Evolutionary conservation across 2,113 vertebrate genomes (phyloP).

Genomic region (Nibea albiflora): DNA sequence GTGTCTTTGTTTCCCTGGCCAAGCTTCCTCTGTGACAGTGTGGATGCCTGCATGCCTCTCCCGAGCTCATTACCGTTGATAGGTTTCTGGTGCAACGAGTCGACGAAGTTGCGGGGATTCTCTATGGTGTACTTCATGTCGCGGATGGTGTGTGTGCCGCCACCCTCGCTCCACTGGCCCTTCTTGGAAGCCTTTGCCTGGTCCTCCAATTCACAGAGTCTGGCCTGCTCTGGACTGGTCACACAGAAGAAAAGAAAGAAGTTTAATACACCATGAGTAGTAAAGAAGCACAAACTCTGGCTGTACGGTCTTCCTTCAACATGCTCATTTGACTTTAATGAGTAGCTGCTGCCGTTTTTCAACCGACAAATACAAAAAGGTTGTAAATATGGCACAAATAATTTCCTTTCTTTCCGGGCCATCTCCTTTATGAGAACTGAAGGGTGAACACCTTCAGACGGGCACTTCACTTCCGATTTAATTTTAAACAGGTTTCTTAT

Average conservation of each 20-base stretch:
- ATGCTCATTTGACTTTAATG: neutral
- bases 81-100: slow-evolving; percentile 96
- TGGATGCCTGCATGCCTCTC: neutral
- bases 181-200: slow-evolving; percentile 91
- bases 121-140: slow-evolving; percentile 96
- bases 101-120: slow-evolving; percentile 95
- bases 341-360: neutral
- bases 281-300: slow-evolving; percentile 10
- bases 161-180: slow-evolving; percentile 94
- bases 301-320: neutral
- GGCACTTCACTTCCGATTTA: neutral
- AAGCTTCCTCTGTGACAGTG: neutral
- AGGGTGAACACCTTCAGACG: neutral
- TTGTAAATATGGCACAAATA: neutral
- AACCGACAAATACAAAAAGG: neutral
- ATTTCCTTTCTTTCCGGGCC: neutral
- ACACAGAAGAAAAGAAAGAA: slow-evolving; percentile 12
- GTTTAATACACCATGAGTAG: slow-evolving; percentile 8
- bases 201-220: slow-evolving; percentile 94
- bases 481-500: slow-evolving; percentile 28
- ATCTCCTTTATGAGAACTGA: slow-evolving; percentile 1
- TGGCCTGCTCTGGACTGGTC: slow-evolving; percentile 91
- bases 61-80: slow-evolving; percentile 89
- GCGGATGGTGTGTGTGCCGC: slow-evolving; percentile 89
- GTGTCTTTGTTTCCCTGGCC: neutral